phyloP scores from a whole-genome alignment of 2,797 vertebrate species.

The Orestias chungarensis region DNA sequence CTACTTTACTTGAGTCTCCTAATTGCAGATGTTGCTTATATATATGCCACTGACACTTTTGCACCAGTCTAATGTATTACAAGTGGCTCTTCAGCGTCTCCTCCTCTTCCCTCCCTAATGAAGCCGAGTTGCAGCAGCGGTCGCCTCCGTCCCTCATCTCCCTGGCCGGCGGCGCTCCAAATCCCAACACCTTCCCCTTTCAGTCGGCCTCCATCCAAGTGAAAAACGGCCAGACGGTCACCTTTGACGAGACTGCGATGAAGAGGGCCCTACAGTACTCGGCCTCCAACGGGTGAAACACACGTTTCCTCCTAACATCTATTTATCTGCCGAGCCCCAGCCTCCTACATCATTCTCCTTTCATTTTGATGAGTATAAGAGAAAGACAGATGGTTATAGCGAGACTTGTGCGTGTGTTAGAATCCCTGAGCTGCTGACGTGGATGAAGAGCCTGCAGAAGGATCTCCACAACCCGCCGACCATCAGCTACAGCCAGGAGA shows the following conservation, averaged over 20 bases:
- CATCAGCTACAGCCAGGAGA: conserved; percentile 72
- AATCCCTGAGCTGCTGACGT: conserved; percentile 89
- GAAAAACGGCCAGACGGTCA: conserved; percentile 78
- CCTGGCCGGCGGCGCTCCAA: conserved; percentile 89
- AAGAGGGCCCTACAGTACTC: conserved; percentile 94
- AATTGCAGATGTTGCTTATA: too few relatives aligned
- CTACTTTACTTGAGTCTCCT: too few relatives aligned
- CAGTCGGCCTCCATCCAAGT: conserved; percentile 79
- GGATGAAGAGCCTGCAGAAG: conserved; percentile 90
- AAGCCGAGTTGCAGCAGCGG: conserved; percentile 86
- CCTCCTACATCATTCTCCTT: not conserved
- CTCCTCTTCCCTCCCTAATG: conserved; percentile 5
- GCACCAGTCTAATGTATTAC: too few relatives aligned
- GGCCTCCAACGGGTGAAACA: conserved; percentile 84
- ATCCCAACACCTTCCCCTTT: conserved; percentile 92
- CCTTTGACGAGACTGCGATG: conserved; percentile 83
- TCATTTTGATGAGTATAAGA: not conserved
- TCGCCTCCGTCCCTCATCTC: conserved; percentile 89
- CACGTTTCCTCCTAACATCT: not conserved
- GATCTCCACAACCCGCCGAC: conserved; percentile 89
- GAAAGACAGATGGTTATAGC: not conserved
- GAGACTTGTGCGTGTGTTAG: conserved; percentile 58
- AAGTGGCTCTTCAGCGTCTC: not conserved
- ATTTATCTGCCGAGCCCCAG: not conserved
- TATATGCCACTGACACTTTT: too few relatives aligned